Conservation (phyloP, 2,797 vertebrate species). For the Pelochelys cantorii region DNA sequence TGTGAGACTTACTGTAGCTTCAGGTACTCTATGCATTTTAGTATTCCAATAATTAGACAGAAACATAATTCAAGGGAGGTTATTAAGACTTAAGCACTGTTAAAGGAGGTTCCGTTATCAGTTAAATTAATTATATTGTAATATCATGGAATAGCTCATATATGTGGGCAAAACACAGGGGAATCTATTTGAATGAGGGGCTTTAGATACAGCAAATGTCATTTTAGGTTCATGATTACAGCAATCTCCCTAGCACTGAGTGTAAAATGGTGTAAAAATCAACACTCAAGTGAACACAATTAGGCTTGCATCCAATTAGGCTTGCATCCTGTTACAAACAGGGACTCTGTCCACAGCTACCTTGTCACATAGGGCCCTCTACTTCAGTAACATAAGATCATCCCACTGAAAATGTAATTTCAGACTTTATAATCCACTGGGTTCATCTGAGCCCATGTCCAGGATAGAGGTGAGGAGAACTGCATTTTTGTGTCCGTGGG, state of each 20-base stretch:
- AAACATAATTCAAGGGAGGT: neutral
- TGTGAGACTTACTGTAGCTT: neutral
- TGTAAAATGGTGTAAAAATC: neutral
- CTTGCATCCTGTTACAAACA: neutral
- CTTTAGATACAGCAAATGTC: neutral
- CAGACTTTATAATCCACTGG: fast-evolving
- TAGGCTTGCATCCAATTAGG: neutral
- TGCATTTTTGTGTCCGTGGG: neutral
- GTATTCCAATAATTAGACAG: neutral
- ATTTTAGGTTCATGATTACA: neutral
- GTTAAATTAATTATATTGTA: neutral
- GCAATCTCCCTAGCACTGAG: neutral
- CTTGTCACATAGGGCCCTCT: neutral
- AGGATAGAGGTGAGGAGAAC: neutral
- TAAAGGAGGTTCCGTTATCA: neutral
- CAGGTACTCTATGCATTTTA: fast-evolving
- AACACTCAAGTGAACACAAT: neutral
- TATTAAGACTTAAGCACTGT: fast-evolving
- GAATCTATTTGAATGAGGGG: neutral
- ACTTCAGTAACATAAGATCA: neutral
- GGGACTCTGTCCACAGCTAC: neutral
- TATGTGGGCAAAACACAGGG: neutral
- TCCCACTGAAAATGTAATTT: neutral
- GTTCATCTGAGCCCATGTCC: neutral
- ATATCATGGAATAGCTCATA: fast-evolving